Evolutionary conservation across 2,888 invertebrate genomes (phyloP), one percentile per base, ranked within the genome.

Genomic region (Leptura quadrifasciata): DNA sequence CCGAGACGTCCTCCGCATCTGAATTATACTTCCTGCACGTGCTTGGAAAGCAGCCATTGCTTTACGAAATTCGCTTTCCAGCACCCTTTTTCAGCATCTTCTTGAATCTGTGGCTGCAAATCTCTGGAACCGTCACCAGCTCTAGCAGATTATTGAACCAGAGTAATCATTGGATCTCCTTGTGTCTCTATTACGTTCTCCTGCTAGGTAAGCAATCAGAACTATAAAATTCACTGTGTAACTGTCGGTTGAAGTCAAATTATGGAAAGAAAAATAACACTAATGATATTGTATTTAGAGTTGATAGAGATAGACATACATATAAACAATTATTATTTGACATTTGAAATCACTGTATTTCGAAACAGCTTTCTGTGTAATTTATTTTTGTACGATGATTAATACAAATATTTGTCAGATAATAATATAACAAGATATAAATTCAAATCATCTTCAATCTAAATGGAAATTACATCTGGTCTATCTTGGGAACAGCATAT

Each of bases 21-120:
- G 47, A 54, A 27, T 57, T 68, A 55, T 27, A 68, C 55, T 55
- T 18, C 57, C 65, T 4, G 55, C 68, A 68, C 68, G 68, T 68
- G 54, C 57, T 31, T 18, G 31, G 68, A 18, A 68, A 54, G 35
- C 63, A 55, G 27, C 17, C 57, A 17, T 20, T 18, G 20, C 17
- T 35, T 55, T 55, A 27, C 68, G 57, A 35, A 54, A 31, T 68
- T 68, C 68, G 55, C 57, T 57, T 55, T 57, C 57, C 55, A 47
- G 20, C 55, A 24, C 54, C 65, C 27, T 54, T 54, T 68, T 54
- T 20, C n/a, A 54, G n/a, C 52, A 8, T 52, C 20, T 67, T 54
- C 67, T 54, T 18, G 15, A 55, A 17, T 9, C 55, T 27, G 54
- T 3, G 15, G 68, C 31, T 57, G 35, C 18, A 68, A 27, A 68